Evolutionary conservation across 2,113 vertebrate species (phyloP), one percentile per base, ranked within the genome.

Genomic region (Meleagris gallopavo): DNA sequence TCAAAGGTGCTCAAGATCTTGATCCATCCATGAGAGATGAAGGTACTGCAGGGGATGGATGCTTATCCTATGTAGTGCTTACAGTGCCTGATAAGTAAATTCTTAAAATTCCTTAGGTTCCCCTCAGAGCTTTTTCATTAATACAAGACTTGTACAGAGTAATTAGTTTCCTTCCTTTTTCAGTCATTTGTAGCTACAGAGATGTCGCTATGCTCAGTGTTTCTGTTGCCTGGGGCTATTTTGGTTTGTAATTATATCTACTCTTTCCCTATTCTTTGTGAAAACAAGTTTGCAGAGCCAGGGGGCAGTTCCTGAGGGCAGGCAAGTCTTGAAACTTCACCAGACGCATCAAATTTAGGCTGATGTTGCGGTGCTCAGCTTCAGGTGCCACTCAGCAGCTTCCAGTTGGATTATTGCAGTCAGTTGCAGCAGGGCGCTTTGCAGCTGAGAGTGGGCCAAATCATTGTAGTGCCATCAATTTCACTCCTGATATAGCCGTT

Each of bases 81-180:
- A 5, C 40, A 0, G 0, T 4, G 16, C 11, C 11, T 21, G 9
- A n/a, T n/a, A 3, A 18, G 29, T 65, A 45, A 61, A 80, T 48
- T 45, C 10, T 36, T 21, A 6, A 40, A 40, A 11, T 81, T 71
- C 34, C 40, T 13, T 10, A 14, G 57, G 22, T 7, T 41, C 3
- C 2, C 6, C 83, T 60, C 62, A n/a, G 52, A 86, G 55, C 36
- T 67, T 18, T 40, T 17, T 62, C n/a, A 11, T 60, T 36, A 65
- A 40, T 19, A 17, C 8, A 46, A 54, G 19, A 18, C 3, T 60
- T 64, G 13, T 75, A 9, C 1, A 3, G 22, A 3, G 6, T 32
- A 15, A 79, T 45, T 0, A 61, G 5, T 15, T 79, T 58, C 13
- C 34, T 74, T 71, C 34, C 41, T 60, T 2, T 19, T 69, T 22